Evolutionary conservation across 1,140 invertebrate genomes (phyloP), one percentile per base, ranked within the genome.

Genomic region (Formica selysi): DNA sequence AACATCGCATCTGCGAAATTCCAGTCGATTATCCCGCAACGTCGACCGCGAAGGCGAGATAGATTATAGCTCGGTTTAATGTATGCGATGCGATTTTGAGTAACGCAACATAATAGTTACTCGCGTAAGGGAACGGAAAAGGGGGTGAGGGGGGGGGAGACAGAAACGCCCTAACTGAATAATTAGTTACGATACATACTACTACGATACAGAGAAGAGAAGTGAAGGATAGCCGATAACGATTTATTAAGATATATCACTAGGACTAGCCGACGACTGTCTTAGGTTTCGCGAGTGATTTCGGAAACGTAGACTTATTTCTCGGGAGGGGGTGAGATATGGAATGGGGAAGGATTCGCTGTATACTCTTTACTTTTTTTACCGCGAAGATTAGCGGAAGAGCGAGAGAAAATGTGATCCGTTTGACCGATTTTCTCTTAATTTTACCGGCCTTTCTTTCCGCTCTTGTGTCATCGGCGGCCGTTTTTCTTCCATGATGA

Each of bases 201-300:
- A 92, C 71, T 89, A 89, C 41, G 80, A 90, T 89, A 87, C 54
- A 62, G 48, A 48, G 44, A 4, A 13, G 57, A 86, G 65, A 87
- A 51, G 48, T 51, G 48, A 19, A 91, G 65, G 87, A 79, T 91
- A 91, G 89, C 89, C 86, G 92, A 91, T 92, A 91, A 94, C 89
- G 90, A 93, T 88, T 93, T 91, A 94, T 92, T 93, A 90, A 89
- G 93, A 94, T 94, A 94, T 94, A 94, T 94, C 93, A 94, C 92
- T 94, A 94, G 92, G 87, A 91, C 92, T 94, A 94, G 93, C 92
- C 90, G 92, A 93, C 91, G 90, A 93, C 91, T 93, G 93, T 93
- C 90, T 92, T 92, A 88, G 89, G 85, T 89, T 90, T 90, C 88
- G 74, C 48, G 48, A 51, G 16, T 51, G 85, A 80, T 85, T 64